A percentile compares a stretch with the other conserved stretches of the same genome.
Evolutionary conservation across 2,888 invertebrate species (phyloP).

Genomic region (Acanthoscelides obtectus): DNA sequence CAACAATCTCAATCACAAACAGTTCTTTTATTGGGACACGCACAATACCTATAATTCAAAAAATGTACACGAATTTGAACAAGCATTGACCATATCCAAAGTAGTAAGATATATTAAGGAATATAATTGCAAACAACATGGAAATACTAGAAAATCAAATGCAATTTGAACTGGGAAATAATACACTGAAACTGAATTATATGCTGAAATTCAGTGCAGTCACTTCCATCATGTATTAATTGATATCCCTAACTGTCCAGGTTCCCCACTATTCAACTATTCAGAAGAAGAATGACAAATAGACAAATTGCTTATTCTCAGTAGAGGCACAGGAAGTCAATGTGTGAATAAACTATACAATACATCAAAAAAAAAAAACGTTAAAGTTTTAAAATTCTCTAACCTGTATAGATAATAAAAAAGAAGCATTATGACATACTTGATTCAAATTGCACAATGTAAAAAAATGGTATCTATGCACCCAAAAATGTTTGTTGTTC

Average conservation of each 20-base stretch:
- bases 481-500: too few relatives aligned
- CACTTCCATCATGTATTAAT: not conserved
- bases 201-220: not conserved
- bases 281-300: not conserved
- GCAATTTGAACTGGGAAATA: slow-evolving; percentile 6
- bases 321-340: not conserved
- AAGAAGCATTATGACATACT: too few relatives aligned
- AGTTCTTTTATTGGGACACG: slow-evolving; percentile 30
- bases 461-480: too few relatives aligned
- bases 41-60: slow-evolving; percentile 28
- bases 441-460: too few relatives aligned
- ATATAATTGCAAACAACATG: not conserved
- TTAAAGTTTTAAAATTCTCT: too few relatives aligned
- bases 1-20: slow-evolving; percentile 13
- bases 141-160: slow-evolving; percentile 5
- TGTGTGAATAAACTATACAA: not conserved
- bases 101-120: too few relatives aligned
- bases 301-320: not conserved
- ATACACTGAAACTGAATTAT: slow-evolving; percentile 4
- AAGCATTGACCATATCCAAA: not conserved
- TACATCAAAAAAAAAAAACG: too few relatives aligned
- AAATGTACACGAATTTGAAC: not conserved
- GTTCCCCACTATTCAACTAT: not conserved
- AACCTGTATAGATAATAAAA: too few relatives aligned
- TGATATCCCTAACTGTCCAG: not conserved